Base-by-base conservation (phyloP, 2,113 vertebrate genomes). In the Puma concolor region DNA sequence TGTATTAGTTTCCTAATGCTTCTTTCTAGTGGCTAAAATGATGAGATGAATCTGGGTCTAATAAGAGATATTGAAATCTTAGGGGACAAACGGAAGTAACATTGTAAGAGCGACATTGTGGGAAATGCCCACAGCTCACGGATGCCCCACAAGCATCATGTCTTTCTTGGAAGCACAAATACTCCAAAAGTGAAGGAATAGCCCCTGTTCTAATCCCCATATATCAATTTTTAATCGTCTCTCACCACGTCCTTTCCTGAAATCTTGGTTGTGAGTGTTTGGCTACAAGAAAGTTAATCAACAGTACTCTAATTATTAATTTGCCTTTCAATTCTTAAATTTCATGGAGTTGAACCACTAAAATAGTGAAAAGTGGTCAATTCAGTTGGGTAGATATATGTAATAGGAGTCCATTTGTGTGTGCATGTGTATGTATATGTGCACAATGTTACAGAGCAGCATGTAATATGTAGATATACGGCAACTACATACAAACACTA, bases 311-410 rank as follows among this genome's bases (percentile, higher is more conserved):
- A 79, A 80, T 91, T 76, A 84, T 52, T 97, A 88, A 92, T 80
- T 76, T 69, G 60, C n/a, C 85, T 84, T 44, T 91, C 77, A 87
- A 83, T 98, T 74, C 93, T 48, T 95, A 4, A 41, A 66, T 97
- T 96, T 97, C 84, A 72, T 97, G 29, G 84, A 95, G 41, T 80
- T 63, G 87, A 92, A 36, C 1, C 2, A 66, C 7, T 77, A 31
- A 77, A 66, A 52, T 52, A 74, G 9, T 67, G 6, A 71, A 38
- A 95, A 90, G 15, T 9, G 54, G 27, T 38, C 7, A 31, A 50
- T 57, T 44, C 10, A 17, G 19, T 74, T 12, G 17, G 1, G 10
- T 86, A 71, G 64, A 50, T 25, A 41, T 31, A 17, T 33, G 31
- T 15, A 41, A 63, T 77, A 72, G 54, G 63, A 13, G 54, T 8